phyloP scores from a whole-genome alignment of 2,888 invertebrate genomes.

The Torymus tubicola region DNA sequence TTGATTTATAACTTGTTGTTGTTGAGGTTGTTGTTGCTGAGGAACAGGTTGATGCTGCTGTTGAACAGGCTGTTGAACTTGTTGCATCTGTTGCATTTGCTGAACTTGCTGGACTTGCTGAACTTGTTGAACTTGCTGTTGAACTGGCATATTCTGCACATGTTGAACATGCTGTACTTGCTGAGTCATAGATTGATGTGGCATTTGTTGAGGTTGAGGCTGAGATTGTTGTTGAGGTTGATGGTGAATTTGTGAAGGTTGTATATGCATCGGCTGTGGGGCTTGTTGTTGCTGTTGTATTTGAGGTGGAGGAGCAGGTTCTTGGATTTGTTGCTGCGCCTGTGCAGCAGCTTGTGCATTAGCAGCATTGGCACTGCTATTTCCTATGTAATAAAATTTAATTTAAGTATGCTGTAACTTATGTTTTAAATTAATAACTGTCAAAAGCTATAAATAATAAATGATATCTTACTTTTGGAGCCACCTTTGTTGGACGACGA shows the following conservation, averaged over 20 bases:
- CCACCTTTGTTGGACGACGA: conserved; percentile 66
- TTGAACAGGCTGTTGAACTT: conserved; percentile 38
- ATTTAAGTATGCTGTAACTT: neutral
- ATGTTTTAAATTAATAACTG: conserved; percentile 12
- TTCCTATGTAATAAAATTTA: conserved; percentile 34
- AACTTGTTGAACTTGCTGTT: conserved; percentile 44
- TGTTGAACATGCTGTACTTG: conserved; percentile 60
- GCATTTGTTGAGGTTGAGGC: conserved; percentile 36
- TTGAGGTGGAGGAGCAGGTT: conserved; percentile 58
- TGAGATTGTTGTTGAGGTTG: conserved; percentile 60
- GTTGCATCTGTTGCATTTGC: conserved; percentile 57
- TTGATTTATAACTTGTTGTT: conserved; percentile 71
- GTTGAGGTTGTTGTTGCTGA: conserved; percentile 61
- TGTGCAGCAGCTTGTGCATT: conserved; percentile 58
- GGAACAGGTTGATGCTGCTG: conserved; percentile 57
- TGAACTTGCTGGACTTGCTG: conserved; percentile 63
- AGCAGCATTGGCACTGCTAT: conserved; percentile 38
- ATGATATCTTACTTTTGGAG: conserved; percentile 49
- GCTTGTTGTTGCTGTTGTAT: conserved; percentile 58
- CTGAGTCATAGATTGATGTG: conserved; percentile 59
- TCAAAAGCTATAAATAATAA: neutral
- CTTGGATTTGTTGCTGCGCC: conserved; percentile 62
- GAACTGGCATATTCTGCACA: conserved; percentile 56
- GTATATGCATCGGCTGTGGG: conserved; percentile 28
- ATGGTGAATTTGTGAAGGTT: conserved; percentile 44